phyloP scores from a whole-genome alignment of 2,113 vertebrate genomes.

The Thermophis baileyi region DNA sequence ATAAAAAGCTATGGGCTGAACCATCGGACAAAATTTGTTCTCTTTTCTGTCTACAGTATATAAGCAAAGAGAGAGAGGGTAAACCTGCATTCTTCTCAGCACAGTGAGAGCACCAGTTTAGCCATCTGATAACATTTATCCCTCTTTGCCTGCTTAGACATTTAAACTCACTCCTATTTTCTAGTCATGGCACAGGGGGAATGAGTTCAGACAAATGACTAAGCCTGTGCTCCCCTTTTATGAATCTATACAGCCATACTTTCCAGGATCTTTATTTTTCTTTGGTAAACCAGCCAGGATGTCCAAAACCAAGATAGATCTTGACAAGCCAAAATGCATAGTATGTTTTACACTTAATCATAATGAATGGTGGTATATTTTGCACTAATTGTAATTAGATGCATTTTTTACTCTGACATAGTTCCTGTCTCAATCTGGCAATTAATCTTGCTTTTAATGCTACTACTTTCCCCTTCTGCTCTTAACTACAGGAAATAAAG shows the following conservation, averaged over 20 bases:
- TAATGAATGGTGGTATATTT: neutral
- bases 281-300: neutral
- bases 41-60: neutral
- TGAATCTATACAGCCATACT: neutral
- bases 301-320: neutral
- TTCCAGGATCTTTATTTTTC: neutral
- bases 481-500: neutral
- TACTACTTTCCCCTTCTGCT: neutral
- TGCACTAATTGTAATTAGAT: neutral
- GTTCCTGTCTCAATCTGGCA: neutral
- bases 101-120: neutral
- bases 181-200: neutral
- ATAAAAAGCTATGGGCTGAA: neutral
- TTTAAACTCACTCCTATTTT: neutral
- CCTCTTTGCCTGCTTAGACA: neutral
- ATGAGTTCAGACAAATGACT: neutral
- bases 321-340: neutral
- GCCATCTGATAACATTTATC: neutral
- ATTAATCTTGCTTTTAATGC: neutral
- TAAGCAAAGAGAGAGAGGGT: neutral
- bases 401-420: neutral
- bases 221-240: neutral
- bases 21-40: neutral
- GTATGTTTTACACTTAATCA: neutral
- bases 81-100: neutral